Evolutionary conservation across 2,797 vertebrate genomes (phyloP).

Genomic region (Falco columbarius): DNA sequence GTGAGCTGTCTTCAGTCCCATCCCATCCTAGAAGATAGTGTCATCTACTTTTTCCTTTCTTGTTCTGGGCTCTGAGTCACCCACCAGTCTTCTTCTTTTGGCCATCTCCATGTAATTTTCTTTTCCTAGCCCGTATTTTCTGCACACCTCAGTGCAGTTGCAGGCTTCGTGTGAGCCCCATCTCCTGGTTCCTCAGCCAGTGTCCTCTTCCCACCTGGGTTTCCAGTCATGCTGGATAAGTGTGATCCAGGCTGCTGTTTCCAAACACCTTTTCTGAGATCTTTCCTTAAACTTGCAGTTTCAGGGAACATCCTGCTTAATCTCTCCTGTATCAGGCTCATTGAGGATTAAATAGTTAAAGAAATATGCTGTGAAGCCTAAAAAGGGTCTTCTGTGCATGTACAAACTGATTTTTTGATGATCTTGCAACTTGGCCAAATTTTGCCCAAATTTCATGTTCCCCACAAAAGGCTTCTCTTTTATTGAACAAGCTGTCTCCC

Average conservation of each 20-base stretch:
- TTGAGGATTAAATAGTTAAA: not conserved
- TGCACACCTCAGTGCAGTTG: fast-evolving
- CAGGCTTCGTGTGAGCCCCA: not conserved
- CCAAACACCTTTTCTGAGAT: not conserved
- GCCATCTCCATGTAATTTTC: not conserved
- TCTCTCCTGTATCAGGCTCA: not conserved
- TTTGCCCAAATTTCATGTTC: not conserved
- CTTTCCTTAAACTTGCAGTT: not conserved
- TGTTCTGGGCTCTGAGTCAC: not conserved
- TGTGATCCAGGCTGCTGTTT: not conserved
- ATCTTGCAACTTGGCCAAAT: not conserved
- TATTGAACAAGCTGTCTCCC: not conserved
- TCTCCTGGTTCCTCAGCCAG: not conserved
- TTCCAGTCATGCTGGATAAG: not conserved
- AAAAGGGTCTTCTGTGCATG: not conserved
- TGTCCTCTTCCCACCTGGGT: not conserved
- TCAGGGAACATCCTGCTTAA: not conserved
- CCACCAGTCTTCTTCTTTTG: not conserved
- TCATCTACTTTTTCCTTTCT: not conserved
- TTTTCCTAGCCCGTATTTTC: not conserved
- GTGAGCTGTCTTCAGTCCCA: not conserved
- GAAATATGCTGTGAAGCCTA: not conserved
- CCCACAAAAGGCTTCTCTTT: not conserved
- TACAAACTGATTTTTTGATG: not conserved
- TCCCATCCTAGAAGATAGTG: not conserved